A percentile compares a stretch with the other conserved stretches of the same genome.
phyloP scores from a whole-genome alignment of 2,113 vertebrate genomes.

The Tympanuchus pallidicinctus region DNA sequence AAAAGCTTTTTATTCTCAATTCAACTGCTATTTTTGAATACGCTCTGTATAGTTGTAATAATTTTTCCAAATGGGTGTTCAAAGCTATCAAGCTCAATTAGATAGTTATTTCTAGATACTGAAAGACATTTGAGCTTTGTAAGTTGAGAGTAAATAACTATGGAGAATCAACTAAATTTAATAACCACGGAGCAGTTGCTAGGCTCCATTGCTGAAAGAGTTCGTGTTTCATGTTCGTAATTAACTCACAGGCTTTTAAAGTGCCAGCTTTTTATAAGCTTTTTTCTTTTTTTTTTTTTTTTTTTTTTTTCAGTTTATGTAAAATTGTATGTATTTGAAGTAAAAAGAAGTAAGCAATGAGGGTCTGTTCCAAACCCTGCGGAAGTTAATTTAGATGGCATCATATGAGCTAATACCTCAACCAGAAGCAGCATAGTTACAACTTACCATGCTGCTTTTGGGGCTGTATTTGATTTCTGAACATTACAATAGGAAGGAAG shows the following conservation, averaged over 20 bases:
- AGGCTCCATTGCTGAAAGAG: background rate
- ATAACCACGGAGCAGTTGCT: background rate
- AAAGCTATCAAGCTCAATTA: background rate
- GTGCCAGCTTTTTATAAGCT: background rate
- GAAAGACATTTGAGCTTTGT: background rate
- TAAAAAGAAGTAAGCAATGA: background rate
- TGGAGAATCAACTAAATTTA: background rate
- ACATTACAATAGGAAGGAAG: background rate
- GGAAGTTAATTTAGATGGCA: background rate
- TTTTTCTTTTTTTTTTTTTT: background rate
- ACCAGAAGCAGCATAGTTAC: background rate
- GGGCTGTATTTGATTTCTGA: background rate
- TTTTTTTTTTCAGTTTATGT: background rate
- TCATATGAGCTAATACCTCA: background rate
- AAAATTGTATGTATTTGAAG: background rate
- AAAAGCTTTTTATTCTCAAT: background rate
- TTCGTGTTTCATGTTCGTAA: background rate
- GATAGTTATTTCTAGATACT: background rate
- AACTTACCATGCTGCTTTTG: background rate
- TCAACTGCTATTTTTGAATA: background rate
- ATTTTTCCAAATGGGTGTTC: background rate
- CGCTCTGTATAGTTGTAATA: background rate
- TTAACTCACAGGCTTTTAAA: background rate
- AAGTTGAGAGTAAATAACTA: background rate
- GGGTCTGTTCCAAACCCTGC: background rate